These are phyloP conservation scores for Spongia lamella DNA, from an alignment of 37 sponge, comb jelly and placozoan species.

Conservation along the genomic window DNA sequence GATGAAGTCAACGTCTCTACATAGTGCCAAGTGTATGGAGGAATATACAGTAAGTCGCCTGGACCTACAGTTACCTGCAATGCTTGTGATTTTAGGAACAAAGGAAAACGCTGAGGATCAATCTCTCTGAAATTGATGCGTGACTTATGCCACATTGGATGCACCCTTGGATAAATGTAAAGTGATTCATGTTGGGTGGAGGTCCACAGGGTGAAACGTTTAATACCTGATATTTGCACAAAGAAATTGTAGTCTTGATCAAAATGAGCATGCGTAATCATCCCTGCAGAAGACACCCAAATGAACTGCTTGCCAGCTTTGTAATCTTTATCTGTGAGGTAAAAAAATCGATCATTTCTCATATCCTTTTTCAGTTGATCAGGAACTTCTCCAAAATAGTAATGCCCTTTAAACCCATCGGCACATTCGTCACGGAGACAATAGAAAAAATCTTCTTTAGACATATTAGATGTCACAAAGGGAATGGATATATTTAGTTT, in stretches of 20 bases:
- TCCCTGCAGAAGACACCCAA: slow-evolving; percentile 87
- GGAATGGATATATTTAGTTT: slow-evolving; percentile 76
- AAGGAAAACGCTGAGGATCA: slow-evolving; percentile 52
- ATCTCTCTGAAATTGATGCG: slow-evolving; percentile 63
- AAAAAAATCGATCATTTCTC: slow-evolving; percentile 41
- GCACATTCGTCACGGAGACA: slow-evolving; percentile 42
- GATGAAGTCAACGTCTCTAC: slow-evolving; percentile 86
- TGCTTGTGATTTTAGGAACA: slow-evolving; percentile 63
- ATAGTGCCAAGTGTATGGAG: slow-evolving; percentile 94
- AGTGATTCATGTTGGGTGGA: slow-evolving; percentile 74
- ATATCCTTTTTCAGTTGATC: slow-evolving; percentile 52
- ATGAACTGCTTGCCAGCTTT: slow-evolving; percentile 67
- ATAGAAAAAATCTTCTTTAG: slow-evolving; percentile 53
- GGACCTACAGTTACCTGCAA: slow-evolving; percentile 69
- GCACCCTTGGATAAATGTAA: slow-evolving; percentile 80
- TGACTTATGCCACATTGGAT: slow-evolving; percentile 96
- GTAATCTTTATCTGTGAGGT: slow-evolving; percentile 54
- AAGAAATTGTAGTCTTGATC: slow-evolving; percentile 91
- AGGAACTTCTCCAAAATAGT: slow-evolving; percentile 72
- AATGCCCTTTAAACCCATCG: slow-evolving; percentile 69
- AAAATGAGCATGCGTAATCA: slow-evolving; percentile 91
- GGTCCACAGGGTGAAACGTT: slow-evolving; percentile 84
- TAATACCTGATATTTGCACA: slow-evolving; percentile 78
- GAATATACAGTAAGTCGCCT: slow-evolving; percentile 83
- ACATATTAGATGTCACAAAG: slow-evolving; percentile 60